These are phyloP conservation scores for Actinopyga echinites DNA, from an alignment of 53 echinoderm and acorn worm species.

Conservation along the genomic window DNA sequence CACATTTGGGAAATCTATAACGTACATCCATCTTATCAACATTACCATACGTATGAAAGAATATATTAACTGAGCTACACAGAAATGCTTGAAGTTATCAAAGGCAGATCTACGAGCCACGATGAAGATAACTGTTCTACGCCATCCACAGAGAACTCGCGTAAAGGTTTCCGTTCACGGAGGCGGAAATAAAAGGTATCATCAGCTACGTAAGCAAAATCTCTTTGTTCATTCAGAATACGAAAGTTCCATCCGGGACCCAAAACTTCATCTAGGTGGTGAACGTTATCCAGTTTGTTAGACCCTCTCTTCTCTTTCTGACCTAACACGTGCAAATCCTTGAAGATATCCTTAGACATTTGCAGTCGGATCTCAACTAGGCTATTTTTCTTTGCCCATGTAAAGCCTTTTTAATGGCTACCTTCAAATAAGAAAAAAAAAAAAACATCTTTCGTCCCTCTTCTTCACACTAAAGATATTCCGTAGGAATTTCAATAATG, in stretches of 20 bases:
- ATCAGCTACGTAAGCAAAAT: conserved; percentile 58
- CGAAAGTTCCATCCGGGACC: conserved; percentile 61
- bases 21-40: no score
- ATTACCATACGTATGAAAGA: no score
- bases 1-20: no score
- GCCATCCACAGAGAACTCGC: conserved; percentile 47
- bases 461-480: neutral
- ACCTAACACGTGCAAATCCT: conserved; percentile 30
- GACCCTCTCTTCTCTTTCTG: conserved; percentile 37
- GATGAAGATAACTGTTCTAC: conserved; percentile 23
- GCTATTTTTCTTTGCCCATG: conserved; percentile 68
- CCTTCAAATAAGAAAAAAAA: conserved; percentile 43
- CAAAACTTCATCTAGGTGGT: conserved; percentile 43
- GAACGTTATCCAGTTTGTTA: conserved; percentile 27
- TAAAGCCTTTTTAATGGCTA: conserved; percentile 65
- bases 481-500: conserved; percentile 1
- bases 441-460: conserved; percentile 28
- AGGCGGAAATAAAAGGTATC: conserved; percentile 41
- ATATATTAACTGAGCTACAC: no score
- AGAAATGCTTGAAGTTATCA: no score
- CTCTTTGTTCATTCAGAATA: conserved; percentile 55
- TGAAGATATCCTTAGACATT: conserved; percentile 38
- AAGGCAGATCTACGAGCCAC: conserved; percentile 20
- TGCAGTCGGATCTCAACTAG: conserved; percentile 59
- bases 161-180: conserved; percentile 43